Base-by-base conservation (phyloP, 2,113 vertebrate species). In the Eupsittula cactorum region DNA sequence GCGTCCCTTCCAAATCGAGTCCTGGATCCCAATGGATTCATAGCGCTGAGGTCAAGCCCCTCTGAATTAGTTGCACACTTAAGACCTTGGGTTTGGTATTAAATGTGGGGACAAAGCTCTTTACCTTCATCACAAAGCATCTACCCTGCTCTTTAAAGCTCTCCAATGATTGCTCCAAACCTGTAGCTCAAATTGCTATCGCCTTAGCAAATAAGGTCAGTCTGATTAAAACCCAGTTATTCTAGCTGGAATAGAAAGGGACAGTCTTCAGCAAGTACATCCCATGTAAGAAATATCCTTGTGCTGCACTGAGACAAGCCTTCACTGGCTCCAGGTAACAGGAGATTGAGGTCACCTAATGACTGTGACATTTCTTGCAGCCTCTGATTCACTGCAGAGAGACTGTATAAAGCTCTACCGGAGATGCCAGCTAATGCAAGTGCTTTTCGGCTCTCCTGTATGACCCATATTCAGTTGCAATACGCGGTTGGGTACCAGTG, bases 271-370 rank as follows among this genome's bases (percentile, higher is more conserved):
- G 80, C 44, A 62, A 90, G 63, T 1, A 21, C 35, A 41, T 59
- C 57, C 75, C 25, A 2, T 24, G 42, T 71, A 90, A 81, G 82
- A 92, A 90, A 78, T 23, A 86, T 3, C 60, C 60, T 75, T 68
- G 29, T 63, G 41, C 31, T 5, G 39, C 67, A 41, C 41, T 17
- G 82, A 80, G 49, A 69, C 25, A 14, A 80, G 59, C 41, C 82
- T 94, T 83, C 37, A 13, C 14, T 4, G 42, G 85, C 64, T 83
- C 29, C 85, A 90, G 76, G 76, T 94, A 63, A 83, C 78, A 95
- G n/a, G 60, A 93, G 83, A 95, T 20, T 62, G 90, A 92, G 94
- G 86, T 95, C 88, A 92, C 35, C 70, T 20, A 68, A 80, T 3
- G 20, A 20, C 31, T 70, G 68, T 80, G 80, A 90, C 64, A 65